Percentiles rank a stretch among this genome's conserved stretches.
phyloP scores from a whole-genome alignment of 2,888 invertebrate genomes.

The Drosophila yooni region DNA sequence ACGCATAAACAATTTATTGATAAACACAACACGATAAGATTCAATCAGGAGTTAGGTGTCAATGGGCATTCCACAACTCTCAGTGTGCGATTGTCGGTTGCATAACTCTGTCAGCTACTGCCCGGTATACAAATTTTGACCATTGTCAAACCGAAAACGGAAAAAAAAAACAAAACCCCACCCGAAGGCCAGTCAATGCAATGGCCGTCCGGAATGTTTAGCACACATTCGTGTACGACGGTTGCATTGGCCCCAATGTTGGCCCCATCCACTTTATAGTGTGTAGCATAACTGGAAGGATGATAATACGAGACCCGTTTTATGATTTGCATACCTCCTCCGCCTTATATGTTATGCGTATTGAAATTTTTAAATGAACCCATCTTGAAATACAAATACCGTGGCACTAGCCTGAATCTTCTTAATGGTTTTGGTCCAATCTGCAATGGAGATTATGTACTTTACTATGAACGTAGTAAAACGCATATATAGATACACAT shows the following conservation, averaged over 20 bases:
- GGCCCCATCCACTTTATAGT: constrained; percentile 50
- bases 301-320: constrained; percentile 26
- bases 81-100: constrained; percentile 79
- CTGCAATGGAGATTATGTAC: constrained; percentile 85
- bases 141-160: constrained; percentile 33
- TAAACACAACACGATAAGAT: constrained; percentile 65
- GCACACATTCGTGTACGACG: constrained; percentile 76
- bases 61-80: constrained; percentile 78
- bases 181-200: constrained; percentile 65
- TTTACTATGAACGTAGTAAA: constrained; percentile 85
- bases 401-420: constrained; percentile 84
- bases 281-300: constrained; percentile 51
- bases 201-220: constrained; percentile 79
- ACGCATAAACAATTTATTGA: constrained; percentile 48
- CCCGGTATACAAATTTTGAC: constrained; percentile 71
- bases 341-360: constrained; percentile 44
- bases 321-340: constrained; percentile 44
- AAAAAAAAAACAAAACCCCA: constrained; percentile 10
- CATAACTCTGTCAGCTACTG: constrained; percentile 84
- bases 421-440: constrained; percentile 85
- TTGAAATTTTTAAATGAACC: constrained; percentile 46
- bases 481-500: constrained; percentile 59
- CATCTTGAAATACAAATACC: constrained; percentile 58
- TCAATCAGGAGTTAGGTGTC: constrained; percentile 83
- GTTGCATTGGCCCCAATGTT: constrained; percentile 65